A percentile compares a stretch with the other conserved stretches of the same genome.
These are phyloP conservation scores for Caranx melampygus DNA, from an alignment of 2,113 vertebrate genomes.

Conservation along the genomic window DNA sequence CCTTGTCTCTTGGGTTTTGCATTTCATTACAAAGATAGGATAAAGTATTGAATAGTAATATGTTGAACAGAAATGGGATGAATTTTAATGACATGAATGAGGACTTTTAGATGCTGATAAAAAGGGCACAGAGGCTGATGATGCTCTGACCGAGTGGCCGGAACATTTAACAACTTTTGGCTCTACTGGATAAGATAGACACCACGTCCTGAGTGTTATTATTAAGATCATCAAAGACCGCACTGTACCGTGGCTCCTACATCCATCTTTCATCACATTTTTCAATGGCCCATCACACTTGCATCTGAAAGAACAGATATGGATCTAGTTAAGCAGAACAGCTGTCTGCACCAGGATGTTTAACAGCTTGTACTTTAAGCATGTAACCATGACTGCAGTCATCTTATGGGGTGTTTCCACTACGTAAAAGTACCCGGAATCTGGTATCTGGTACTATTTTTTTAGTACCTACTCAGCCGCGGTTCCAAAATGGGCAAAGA, in stretches of 20 bases:
- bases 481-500: too few relatives aligned
- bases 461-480: too few relatives aligned
- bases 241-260: neutral
- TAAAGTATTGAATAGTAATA: constrained; percentile 58
- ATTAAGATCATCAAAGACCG: neutral
- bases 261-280: neutral
- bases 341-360: neutral
- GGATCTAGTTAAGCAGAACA: neutral
- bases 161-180: constrained; percentile 8
- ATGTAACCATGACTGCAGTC: neutral
- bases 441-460: too few relatives aligned
- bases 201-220: neutral
- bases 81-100: constrained; percentile 53
- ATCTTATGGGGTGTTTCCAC: neutral
- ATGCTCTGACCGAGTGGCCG: neutral
- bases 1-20: constrained; percentile 64
- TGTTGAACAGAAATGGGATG: constrained; percentile 36
- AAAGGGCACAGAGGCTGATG: neutral
- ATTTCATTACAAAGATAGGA: constrained; percentile 68
- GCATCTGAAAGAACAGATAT: neutral
- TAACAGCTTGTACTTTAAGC: neutral
- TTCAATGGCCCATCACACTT: neutral
- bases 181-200: neutral
- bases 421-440: too few relatives aligned
- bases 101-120: constrained; percentile 21